Evolutionary conservation across 2,113 vertebrate genomes (phyloP).

Genomic region (Odocoileus virginianus): DNA sequence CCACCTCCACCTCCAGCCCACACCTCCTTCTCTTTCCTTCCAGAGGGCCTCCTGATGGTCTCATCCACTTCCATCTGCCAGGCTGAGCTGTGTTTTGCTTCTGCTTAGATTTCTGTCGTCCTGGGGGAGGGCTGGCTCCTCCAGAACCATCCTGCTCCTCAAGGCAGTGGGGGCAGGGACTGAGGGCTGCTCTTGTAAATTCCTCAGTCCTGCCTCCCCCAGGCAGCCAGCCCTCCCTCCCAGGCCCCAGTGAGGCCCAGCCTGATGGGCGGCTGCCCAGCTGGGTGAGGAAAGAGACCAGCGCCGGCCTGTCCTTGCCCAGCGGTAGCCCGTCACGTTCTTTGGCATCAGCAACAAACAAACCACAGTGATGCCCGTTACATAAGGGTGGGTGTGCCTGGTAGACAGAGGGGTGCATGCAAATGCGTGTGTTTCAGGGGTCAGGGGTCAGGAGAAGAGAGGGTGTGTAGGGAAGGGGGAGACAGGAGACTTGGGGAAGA

Average conservation of each 20-base stretch:
- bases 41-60: not conserved
- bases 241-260: not conserved
- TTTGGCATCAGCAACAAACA: not conserved
- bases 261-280: not conserved
- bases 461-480: no score
- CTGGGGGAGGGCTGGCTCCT: not conserved
- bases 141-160: not conserved
- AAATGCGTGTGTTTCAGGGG: fast-evolving
- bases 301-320: not conserved
- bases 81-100: not conserved
- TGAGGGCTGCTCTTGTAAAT: not conserved
- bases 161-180: not conserved
- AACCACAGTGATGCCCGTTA: not conserved
- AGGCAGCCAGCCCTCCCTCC: not conserved
- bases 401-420: not conserved
- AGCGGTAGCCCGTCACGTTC: not conserved
- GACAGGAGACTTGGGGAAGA: not conserved
- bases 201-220: not conserved
- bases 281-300: not conserved
- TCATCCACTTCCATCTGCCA: not conserved
- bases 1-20: fast-evolving
- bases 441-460: not conserved
- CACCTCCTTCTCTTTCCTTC: not conserved
- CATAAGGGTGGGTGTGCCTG: not conserved
- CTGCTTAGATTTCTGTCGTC: not conserved